Percentiles rank a stretch among this genome's conserved stretches.
These are phyloP conservation scores for Creontiades dilutus DNA, from an alignment of 2,888 invertebrate genomes.

Conservation along the genomic window DNA sequence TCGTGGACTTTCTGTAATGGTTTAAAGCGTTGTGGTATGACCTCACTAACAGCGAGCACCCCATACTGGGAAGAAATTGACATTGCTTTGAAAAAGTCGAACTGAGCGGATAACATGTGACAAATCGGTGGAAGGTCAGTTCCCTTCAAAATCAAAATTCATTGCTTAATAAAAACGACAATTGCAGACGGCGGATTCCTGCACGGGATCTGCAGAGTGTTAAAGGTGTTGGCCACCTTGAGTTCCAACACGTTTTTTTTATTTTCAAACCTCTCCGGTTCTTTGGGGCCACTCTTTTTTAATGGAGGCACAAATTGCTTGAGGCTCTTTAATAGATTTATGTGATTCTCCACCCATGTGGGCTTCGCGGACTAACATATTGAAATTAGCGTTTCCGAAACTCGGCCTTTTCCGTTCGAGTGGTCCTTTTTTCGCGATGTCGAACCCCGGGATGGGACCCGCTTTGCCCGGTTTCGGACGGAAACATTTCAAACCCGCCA, in stretches of 20 bases:
- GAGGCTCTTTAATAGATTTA: constrained; percentile 49
- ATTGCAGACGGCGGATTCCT: background rate
- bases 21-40: too few relatives aligned
- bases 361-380: background rate
- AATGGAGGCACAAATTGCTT: constrained; percentile 48
- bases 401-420: constrained; percentile 1
- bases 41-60: too few relatives aligned
- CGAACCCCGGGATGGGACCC: background rate
- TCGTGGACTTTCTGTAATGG: too few relatives aligned
- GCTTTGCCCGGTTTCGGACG: constrained; percentile 11
- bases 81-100: background rate
- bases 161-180: constrained; percentile 42
- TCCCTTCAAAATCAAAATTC: constrained; percentile 14
- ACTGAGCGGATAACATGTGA: background rate
- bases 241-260: constrained; percentile 8
- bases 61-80: too few relatives aligned
- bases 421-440: background rate
- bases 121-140: background rate
- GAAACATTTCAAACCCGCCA: background rate
- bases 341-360: background rate
- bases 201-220: background rate
- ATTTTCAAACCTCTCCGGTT: background rate
- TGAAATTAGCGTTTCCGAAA: constrained; percentile 46
- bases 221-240: constrained; percentile 34
- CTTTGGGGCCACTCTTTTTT: constrained; percentile 17